A percentile compares a stretch with the other conserved stretches of the same genome.
phyloP scores from a whole-genome alignment of 2,113 vertebrate genomes.

The Eulacestoma nigropectus region DNA sequence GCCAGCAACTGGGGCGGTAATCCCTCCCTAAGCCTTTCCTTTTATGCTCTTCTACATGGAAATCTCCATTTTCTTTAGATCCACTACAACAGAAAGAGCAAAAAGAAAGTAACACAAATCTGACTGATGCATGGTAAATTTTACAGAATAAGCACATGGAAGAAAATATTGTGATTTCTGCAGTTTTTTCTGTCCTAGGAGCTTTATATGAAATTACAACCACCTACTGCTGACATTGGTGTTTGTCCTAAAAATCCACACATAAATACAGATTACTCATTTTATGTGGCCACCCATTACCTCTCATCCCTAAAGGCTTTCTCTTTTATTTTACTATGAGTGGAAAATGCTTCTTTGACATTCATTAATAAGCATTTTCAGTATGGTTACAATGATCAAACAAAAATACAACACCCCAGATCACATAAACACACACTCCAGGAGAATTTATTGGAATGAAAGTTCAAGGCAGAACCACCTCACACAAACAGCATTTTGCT shows the following conservation, averaged over 20 bases:
- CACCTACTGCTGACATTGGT: background rate
- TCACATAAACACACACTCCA: background rate
- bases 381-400: background rate
- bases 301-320: background rate
- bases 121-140: background rate
- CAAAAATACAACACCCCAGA: background rate
- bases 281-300: background rate
- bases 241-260: background rate
- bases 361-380: conserved; percentile 3
- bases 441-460: background rate
- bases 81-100: background rate
- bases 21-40: background rate
- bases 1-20: background rate
- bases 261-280: background rate
- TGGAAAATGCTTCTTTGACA: background rate
- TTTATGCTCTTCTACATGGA: background rate
- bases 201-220: background rate
- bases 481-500: background rate
- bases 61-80: background rate
- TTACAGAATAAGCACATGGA: background rate
- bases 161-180: background rate
- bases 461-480: background rate
- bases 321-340: background rate
- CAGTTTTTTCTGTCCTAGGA: background rate
- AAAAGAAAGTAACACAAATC: background rate